Percentiles rank a stretch among this genome's conserved stretches.
phyloP scores from a whole-genome alignment of 1,140 invertebrate genomes.

The Zaprionus africanus region DNA sequence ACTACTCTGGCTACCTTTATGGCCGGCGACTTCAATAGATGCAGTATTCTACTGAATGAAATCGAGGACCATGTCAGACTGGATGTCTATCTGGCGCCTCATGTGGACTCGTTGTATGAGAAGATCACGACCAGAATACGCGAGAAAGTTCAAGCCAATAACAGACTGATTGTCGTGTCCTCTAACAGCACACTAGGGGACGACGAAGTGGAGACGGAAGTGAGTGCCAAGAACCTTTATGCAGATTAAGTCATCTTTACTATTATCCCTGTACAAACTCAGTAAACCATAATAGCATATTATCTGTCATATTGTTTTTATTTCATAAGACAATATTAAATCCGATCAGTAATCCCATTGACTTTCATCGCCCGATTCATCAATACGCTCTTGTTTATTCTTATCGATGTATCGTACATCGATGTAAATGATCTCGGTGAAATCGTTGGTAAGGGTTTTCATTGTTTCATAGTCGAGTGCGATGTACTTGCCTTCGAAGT shows the following conservation, averaged over 20 bases:
- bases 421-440: not conserved
- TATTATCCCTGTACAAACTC: not conserved
- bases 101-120: conserved; percentile 49
- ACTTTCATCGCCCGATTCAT: not conserved
- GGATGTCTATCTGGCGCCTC: conserved; percentile 63
- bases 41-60: conserved; percentile 27
- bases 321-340: not conserved
- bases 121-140: conserved; percentile 47
- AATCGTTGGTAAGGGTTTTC: not conserved
- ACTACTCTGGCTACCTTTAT: conserved; percentile 36
- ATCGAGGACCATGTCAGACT: conserved; percentile 48
- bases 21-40: conserved; percentile 25
- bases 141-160: not conserved
- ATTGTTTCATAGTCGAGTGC: not conserved
- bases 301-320: not conserved
- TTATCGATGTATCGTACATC: not conserved
- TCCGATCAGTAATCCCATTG: not conserved
- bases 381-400: not conserved
- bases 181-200: not conserved
- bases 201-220: not conserved
- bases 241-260: not conserved
- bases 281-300: not conserved
- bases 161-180: not conserved
- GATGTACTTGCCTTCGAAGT: not conserved
- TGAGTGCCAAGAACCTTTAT: not conserved